These are phyloP conservation scores for Meloidogyne chitwoodi DNA, from an alignment of 1,140 invertebrate species.

Conservation along the genomic window DNA sequence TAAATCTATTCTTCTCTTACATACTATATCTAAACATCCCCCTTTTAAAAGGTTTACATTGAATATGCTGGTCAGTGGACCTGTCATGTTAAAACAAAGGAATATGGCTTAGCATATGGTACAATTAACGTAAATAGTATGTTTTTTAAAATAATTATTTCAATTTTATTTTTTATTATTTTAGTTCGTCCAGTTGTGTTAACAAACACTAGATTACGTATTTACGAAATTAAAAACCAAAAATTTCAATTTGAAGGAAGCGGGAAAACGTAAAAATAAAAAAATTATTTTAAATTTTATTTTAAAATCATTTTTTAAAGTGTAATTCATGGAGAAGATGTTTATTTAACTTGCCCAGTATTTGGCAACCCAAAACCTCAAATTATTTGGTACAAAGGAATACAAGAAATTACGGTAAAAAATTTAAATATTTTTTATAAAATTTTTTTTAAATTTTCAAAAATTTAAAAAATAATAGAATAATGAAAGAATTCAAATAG, in stretches of 20 bases:
- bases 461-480: not conserved
- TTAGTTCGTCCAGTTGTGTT: constrained; percentile 36
- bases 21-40: too few relatives aligned
- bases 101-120: constrained; percentile 19
- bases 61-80: constrained; percentile 33
- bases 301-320: not conserved
- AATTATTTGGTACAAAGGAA: constrained; percentile 21
- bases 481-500: not conserved
- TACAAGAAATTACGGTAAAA: constrained; percentile 12
- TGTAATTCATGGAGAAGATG: constrained; percentile 23
- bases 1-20: too few relatives aligned
- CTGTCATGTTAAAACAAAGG: constrained; percentile 20
- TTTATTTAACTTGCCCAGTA: constrained; percentile 27
- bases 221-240: constrained; percentile 27
- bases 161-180: not conserved
- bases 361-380: constrained; percentile 25
- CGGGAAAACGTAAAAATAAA: not conserved
- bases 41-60: not conserved
- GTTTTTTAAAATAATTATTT: constrained; percentile 9
- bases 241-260: constrained; percentile 32
- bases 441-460: not conserved
- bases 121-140: constrained; percentile 25
- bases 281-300: not conserved
- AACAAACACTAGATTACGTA: constrained; percentile 27
- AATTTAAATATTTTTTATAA: too few relatives aligned